Conservation (phyloP, 2,113 vertebrate genomes). For the Eonycteris spelaea region DNA sequence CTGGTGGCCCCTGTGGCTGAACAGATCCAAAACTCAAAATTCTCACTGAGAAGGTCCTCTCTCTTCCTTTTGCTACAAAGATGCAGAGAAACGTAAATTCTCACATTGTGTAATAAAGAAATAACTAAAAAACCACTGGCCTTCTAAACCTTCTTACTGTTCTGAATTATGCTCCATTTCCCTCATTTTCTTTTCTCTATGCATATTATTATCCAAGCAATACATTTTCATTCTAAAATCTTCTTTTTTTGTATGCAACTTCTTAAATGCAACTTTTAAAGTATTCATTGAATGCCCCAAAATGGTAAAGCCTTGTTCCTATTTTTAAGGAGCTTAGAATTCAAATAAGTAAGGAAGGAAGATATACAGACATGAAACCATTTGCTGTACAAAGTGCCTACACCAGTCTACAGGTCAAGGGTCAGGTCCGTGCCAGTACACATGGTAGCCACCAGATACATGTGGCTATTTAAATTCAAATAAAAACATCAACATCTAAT, state of each 20-base stretch:
- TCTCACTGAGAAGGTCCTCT: accelerated
- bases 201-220: background rate
- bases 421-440: background rate
- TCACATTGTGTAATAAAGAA: background rate
- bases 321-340: background rate
- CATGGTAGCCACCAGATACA: background rate
- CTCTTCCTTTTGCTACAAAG: background rate
- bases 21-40: background rate
- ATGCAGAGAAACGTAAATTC: background rate
- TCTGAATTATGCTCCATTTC: background rate
- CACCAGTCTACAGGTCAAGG: background rate
- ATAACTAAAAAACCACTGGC: background rate
- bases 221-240: background rate
- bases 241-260: background rate
- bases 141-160: background rate
- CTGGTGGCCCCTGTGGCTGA: accelerated
- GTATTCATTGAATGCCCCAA: background rate
- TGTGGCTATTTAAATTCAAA: background rate
- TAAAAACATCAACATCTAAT: background rate
- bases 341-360: background rate
- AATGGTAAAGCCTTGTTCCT: background rate
- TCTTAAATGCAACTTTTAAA: background rate
- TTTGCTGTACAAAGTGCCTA: accelerated
- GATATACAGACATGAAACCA: background rate
- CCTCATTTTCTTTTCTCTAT: background rate